These are phyloP conservation scores for Cerastoderma edule DNA, from an alignment of 2,888 invertebrate species.

Conservation along the genomic window DNA sequence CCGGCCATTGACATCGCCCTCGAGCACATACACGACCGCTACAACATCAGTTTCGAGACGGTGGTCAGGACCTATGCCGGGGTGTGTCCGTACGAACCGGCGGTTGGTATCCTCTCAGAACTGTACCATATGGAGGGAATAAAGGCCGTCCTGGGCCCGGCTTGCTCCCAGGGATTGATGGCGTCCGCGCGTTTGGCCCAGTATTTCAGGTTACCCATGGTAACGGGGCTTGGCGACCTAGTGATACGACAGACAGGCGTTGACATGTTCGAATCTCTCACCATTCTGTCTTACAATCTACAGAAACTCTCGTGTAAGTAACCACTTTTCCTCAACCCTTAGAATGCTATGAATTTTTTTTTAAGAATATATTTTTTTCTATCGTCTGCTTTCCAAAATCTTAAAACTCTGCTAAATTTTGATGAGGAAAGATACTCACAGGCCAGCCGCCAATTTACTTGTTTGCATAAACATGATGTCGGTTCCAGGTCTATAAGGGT, in stretches of 20 bases:
- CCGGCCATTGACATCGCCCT: constrained; percentile 66
- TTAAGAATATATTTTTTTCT: too few species aligned
- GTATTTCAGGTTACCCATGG: constrained; percentile 60
- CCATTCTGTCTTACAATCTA: constrained; percentile 63
- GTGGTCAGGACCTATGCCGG: constrained; percentile 62
- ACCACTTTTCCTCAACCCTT: too few species aligned
- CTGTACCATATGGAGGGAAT: constrained; percentile 59
- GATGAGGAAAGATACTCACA: too few species aligned
- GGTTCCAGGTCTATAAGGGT: too few species aligned
- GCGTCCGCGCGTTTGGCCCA: constrained; percentile 64
- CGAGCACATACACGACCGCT: constrained; percentile 40
- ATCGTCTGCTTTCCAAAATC: too few species aligned
- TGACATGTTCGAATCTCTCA: constrained; percentile 64
- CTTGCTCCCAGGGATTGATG: constrained; percentile 63
- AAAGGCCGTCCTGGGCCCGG: constrained; percentile 65
- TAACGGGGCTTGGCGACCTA: constrained; percentile 67
- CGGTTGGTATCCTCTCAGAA: constrained; percentile 63
- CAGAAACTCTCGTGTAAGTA: constrained; percentile 67
- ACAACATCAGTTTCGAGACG: constrained; percentile 52
- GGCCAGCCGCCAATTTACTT: too few species aligned
- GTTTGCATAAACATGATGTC: too few species aligned
- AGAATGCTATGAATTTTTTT: too few species aligned
- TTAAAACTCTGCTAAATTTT: too few species aligned
- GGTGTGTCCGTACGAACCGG: constrained; percentile 64
- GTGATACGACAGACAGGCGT: constrained; percentile 47